Base-by-base conservation (phyloP, 2,797 vertebrate genomes). In the Graptemys geographica region DNA sequence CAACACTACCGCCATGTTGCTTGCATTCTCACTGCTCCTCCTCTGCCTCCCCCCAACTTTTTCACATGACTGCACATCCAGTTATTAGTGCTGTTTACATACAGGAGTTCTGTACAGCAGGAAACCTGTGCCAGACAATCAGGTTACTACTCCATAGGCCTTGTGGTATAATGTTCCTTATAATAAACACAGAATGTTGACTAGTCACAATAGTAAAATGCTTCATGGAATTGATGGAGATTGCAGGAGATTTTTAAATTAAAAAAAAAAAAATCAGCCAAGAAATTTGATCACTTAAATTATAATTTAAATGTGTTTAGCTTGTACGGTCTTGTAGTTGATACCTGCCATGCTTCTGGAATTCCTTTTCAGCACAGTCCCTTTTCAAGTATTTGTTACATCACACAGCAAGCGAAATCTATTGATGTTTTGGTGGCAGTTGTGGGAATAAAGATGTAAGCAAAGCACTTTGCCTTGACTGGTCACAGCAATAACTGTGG, bases 121-220 rank as follows among this genome's bases (percentile, higher is more conserved):
- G 5, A 2, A 33, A 25, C 4, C 31, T 3, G 8, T 47, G 11
- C 44, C 25, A 31, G n/a, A 18, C 31, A 37, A 53, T 79, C n/a
- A 37, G 44, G 25, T 91, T 52, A 28, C 4, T 25, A 3, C 23
- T 82, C 53, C 33, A 44, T n/a, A 86, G 47, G 23, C 72, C 23
- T 80, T 62, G 18, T 11, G 69, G 41, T 74, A 74, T 1, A 11
- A 27, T 78, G 76, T 4, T 13, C 86, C 92, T 92, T 86, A 18
- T 86, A 44, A 74, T 74, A 51, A 31, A 21, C 65, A 0, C n/a
- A 28, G 53, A 47, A 83, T 78, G 49, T 0, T 0, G 10, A 4
- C 21, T 82, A 44, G 62, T 8, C 72, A 47, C 55, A 27, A 55
- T n/a, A 21, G 8, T 69, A 21, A 69, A 37, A 69, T 37, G 18